Percentiles rank a stretch among this genome's conserved stretches.
Evolutionary conservation across 2,113 vertebrate species (phyloP).

Genomic region (Rhinolophus sinicus): DNA sequence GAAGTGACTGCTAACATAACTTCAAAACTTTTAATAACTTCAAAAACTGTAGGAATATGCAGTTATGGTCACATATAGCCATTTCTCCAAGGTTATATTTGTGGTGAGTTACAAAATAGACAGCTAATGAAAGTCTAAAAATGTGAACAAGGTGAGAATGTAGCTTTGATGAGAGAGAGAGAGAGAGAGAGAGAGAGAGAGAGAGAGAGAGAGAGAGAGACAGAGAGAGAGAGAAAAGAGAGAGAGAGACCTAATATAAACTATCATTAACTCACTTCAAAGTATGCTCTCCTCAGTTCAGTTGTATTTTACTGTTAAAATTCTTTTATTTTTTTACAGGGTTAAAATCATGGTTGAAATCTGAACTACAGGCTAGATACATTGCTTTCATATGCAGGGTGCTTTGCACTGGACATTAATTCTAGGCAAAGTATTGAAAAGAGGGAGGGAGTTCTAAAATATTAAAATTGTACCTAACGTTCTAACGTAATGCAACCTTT

Average conservation of each 20-base stretch:
- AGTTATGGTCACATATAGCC: not conserved
- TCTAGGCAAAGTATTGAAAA: constrained; percentile 73
- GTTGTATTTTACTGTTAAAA: not conserved
- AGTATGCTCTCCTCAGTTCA: not conserved
- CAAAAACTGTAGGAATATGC: not conserved
- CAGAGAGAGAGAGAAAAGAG: not conserved
- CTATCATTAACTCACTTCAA: not conserved
- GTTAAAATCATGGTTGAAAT: constrained; percentile 43
- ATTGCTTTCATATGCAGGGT: not conserved
- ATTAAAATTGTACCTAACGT: not conserved
- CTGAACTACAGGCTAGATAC: not conserved
- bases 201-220: not conserved
- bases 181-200: not conserved
- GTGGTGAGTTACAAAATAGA: not conserved
- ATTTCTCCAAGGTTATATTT: not conserved
- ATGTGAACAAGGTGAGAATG: not conserved
- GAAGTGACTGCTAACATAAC: not conserved
- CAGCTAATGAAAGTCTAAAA: not conserved
- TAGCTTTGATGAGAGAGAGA: not conserved
- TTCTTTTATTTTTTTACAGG: not conserved
- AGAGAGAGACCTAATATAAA: not conserved
- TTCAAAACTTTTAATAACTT: not conserved
- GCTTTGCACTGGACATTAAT: constrained; percentile 16
- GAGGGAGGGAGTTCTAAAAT: constrained; percentile 72
- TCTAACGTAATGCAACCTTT: not conserved